These are phyloP conservation scores for Melolontha melolontha DNA, from an alignment of 2,888 invertebrate genomes.

Conservation along the genomic window DNA sequence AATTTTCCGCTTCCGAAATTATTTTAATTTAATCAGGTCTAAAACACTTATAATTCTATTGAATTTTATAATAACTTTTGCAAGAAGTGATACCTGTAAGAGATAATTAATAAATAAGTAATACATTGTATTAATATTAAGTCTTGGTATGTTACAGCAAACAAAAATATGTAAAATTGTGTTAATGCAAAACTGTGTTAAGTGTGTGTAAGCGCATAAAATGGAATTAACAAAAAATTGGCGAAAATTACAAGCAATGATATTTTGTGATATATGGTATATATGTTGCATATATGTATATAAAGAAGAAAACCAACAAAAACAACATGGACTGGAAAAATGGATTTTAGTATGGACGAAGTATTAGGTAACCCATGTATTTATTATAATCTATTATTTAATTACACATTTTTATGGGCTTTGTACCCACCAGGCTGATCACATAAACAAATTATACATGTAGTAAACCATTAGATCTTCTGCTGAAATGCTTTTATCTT, in stretches of 20 bases:
- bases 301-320: too few relatives aligned
- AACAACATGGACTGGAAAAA: constrained; percentile 1
- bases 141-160: constrained; percentile 7
- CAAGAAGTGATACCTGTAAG: constrained; percentile 21
- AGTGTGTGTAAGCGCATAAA: not conserved
- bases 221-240: too few relatives aligned
- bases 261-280: too few relatives aligned
- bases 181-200: too few relatives aligned
- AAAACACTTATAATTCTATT: too few relatives aligned
- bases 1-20: too few relatives aligned
- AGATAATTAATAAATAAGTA: constrained; percentile 21
- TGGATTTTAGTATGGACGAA: constrained; percentile 10
- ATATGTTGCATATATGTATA: too few relatives aligned
- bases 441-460: constrained; percentile 44
- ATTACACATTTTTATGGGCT: constrained; percentile 21
- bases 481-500: constrained; percentile 50
- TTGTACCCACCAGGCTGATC: constrained; percentile 49
- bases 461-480: constrained; percentile 47
- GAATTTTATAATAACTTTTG: not conserved
- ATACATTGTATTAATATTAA: constrained; percentile 2
- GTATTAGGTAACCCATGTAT: constrained; percentile 22
- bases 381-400: constrained; percentile 6
- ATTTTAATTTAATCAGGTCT: too few relatives aligned
- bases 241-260: too few relatives aligned
- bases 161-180: too few relatives aligned